Evolutionary conservation across 2,888 invertebrate species (phyloP), one percentile per base, ranked within the genome.

Genomic region (Leptinotarsa rubiginosa): DNA sequence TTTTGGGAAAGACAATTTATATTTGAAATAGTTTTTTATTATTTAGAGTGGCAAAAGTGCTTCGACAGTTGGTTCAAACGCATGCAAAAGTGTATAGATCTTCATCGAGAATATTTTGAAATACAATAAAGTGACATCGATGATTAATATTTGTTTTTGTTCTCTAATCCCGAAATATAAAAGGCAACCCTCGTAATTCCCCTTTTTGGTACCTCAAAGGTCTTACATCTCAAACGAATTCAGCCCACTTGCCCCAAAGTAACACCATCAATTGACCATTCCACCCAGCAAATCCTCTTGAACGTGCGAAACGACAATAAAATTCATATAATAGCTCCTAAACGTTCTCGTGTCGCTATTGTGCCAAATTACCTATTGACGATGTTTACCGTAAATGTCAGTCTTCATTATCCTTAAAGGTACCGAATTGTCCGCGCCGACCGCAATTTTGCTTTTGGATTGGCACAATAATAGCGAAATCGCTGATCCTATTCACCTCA

Each of bases 401-500:
- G 41, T 69, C 64, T 70, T 69, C 65, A 73, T 74, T 74, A 69
- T 71, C 64, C 56, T 69, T 16, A 47, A 47, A 74, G 59, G 47
- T 1, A 64, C 65, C 52, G 54, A 52, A 70, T 56, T 70, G 69
- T 66, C 25, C 25, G 18, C 54, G 25, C 62, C 41, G 68, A 76
- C 77, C 77, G 68, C 74, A 77, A 75, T 73, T 75, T 73, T 74
- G 54, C 66, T 71, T 59, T 50, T 65, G 65, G 70, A 76, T 74
- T 76, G 72, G 69, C 73, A 75, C 68, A 67, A 77, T 65, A 75
- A 70, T 78, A 79, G 77, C 69, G 31, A 70, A 77, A 73, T 69
- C 77, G 73, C 78, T 76, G 72, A 77, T 79, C 74, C 74, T 70
- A 74, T 74, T 76, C 73, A 71, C 65, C 31, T 56, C 47, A 78